A percentile compares a stretch with the other conserved stretches of the same genome.
phyloP scores from a whole-genome alignment of 2,797 vertebrate species.

The Hoplostethus mediterraneus region DNA sequence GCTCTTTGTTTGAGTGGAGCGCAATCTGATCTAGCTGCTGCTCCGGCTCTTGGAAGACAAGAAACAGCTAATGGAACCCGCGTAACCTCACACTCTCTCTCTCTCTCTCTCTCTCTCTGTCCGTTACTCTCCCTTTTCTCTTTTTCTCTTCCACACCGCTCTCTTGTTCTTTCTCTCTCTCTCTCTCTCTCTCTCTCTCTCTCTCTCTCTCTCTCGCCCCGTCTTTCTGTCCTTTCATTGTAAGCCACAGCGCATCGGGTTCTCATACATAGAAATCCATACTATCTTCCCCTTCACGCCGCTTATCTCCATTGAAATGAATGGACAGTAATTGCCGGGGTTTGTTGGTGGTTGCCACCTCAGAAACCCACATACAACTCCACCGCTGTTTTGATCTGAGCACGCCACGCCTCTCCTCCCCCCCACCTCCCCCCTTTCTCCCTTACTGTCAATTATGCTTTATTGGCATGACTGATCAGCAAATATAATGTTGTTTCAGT shows the following conservation, averaged over 20 bases:
- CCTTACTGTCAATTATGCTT: constrained; percentile 48
- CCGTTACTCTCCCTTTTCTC: neutral
- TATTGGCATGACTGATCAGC: constrained; percentile 49
- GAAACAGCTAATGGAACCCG: constrained; percentile 70
- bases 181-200: neutral
- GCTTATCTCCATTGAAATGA: constrained; percentile 63
- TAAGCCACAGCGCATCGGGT: constrained; percentile 40
- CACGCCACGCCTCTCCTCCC: neutral
- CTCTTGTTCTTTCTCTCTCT: neutral
- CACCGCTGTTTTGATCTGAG: constrained; percentile 22
- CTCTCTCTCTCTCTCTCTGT: constrained; percentile 37
- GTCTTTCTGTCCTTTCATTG: constrained; percentile 39
- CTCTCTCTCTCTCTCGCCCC: neutral
- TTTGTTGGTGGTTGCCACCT: constrained; percentile 61
- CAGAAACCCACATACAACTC: constrained; percentile 25
- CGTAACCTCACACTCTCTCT: constrained; percentile 74
- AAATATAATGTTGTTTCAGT: constrained; percentile 45
- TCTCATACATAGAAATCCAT: constrained; percentile 52
- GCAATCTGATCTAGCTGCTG: constrained; percentile 76
- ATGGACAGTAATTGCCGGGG: constrained; percentile 56
- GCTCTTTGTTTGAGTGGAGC: constrained; percentile 77
- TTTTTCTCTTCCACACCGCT: neutral
- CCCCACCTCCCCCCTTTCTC: constrained; percentile 30
- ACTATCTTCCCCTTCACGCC: constrained; percentile 27
- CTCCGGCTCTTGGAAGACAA: constrained; percentile 75